A percentile compares a stretch with the other conserved stretches of the same genome.
These are phyloP conservation scores for Apostichopus californicus DNA, from an alignment of 35 echinoderm and acorn worm species.

Conservation along the genomic window DNA sequence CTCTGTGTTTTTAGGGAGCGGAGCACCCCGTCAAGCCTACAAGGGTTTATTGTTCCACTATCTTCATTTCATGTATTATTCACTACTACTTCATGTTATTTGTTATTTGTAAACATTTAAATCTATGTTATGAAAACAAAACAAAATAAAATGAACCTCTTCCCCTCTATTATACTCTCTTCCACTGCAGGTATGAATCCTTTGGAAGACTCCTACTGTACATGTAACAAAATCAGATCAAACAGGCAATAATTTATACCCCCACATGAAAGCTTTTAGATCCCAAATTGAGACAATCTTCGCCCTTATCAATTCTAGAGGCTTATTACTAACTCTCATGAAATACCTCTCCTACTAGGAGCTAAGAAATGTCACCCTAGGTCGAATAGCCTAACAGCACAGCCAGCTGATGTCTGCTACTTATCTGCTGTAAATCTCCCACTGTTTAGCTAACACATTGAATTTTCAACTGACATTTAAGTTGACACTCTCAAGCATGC, in stretches of 20 bases:
- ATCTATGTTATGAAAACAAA: no score
- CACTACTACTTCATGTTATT: no score
- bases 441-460: slow-evolving; percentile 27
- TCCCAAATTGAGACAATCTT: not conserved
- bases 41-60: no score
- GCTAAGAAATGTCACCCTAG: not conserved
- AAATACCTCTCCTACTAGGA: not conserved
- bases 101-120: no score
- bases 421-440: slow-evolving; percentile 11
- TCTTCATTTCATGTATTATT: no score
- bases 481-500: slow-evolving; percentile 18
- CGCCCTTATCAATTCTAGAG: not conserved
- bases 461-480: slow-evolving; percentile 37
- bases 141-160: no score
- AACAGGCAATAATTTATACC: not conserved
- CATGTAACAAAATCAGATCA: not conserved
- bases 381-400: not conserved
- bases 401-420: not conserved
- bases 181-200: no score
- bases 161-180: no score
- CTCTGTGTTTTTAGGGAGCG: no score
- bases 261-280: not conserved
- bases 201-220: no score
- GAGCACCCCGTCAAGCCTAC: no score
- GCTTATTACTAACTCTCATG: not conserved